These are phyloP conservation scores for Eristalis pertinax DNA, from an alignment of 2,888 invertebrate species.

Conservation along the genomic window DNA sequence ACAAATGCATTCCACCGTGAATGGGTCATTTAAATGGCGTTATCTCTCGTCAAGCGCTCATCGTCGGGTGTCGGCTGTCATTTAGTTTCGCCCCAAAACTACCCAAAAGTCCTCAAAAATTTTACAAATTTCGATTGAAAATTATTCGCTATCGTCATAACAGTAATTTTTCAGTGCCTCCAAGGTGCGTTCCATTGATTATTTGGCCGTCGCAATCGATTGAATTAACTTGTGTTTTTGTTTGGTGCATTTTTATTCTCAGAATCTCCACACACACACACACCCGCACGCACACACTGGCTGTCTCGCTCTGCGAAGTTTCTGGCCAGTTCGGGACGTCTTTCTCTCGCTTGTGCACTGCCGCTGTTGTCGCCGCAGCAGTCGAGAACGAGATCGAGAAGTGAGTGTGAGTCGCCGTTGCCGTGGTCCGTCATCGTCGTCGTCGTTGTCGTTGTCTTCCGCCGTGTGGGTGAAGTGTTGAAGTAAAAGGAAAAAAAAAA, in stretches of 20 bases:
- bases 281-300: background rate
- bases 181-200: conserved; percentile 36
- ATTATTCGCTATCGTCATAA: conserved; percentile 9
- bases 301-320: conserved; percentile 18
- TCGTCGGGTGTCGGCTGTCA: conserved; percentile 54
- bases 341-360: conserved; percentile 54
- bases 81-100: conserved; percentile 6
- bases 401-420: conserved; percentile 35
- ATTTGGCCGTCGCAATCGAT: background rate
- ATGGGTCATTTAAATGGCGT: conserved; percentile 59
- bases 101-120: background rate
- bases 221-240: conserved; percentile 60
- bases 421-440: conserved; percentile 9
- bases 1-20: conserved; percentile 42
- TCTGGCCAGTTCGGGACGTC: background rate
- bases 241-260: conserved; percentile 61
- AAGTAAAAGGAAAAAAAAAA: conserved; percentile 25
- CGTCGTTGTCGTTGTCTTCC: conserved; percentile 7
- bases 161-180: background rate
- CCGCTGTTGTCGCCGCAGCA: conserved; percentile 22
- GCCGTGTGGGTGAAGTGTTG: conserved; percentile 51
- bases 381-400: conserved; percentile 61
- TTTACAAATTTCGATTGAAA: background rate
- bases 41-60: conserved; percentile 40
- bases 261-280: background rate